Conservation (phyloP, 2,888 invertebrate genomes). For the Acleris holmiana region DNA sequence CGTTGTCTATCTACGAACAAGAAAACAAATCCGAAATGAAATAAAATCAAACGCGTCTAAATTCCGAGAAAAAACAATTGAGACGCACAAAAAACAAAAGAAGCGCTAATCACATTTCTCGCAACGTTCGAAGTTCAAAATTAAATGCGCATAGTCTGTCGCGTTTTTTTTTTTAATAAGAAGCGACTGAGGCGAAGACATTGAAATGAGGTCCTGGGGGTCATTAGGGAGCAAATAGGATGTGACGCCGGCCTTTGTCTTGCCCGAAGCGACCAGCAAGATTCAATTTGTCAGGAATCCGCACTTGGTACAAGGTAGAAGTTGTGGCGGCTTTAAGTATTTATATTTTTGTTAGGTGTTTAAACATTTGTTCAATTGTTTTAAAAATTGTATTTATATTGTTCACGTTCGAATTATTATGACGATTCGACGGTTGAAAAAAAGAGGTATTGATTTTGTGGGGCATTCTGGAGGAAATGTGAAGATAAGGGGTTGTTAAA, state of each 20-base stretch:
- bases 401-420: too few relatives aligned
- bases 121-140: neutral
- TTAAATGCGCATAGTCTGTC: constrained; percentile 25
- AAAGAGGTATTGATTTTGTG: too few relatives aligned
- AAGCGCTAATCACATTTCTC: constrained; percentile 23
- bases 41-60: neutral
- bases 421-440: too few relatives aligned
- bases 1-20: neutral
- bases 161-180: constrained; percentile 27
- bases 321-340: neutral
- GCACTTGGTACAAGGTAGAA: constrained; percentile 45
- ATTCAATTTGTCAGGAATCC: constrained; percentile 80
- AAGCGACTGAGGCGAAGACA: constrained; percentile 15
- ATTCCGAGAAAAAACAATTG: neutral
- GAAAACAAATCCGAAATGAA: neutral
- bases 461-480: too few relatives aligned
- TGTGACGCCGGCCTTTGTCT: constrained; percentile 76
- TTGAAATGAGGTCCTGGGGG: constrained; percentile 32
- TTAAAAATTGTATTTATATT: too few relatives aligned
- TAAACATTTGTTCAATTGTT: neutral
- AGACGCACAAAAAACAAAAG: neutral
- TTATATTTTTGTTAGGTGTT: neutral
- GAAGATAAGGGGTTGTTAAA: too few relatives aligned
- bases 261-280: constrained; percentile 68
- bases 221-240: constrained; percentile 77